phyloP scores from a whole-genome alignment of 1,140 invertebrate genomes.

The Arion vulgaris region DNA sequence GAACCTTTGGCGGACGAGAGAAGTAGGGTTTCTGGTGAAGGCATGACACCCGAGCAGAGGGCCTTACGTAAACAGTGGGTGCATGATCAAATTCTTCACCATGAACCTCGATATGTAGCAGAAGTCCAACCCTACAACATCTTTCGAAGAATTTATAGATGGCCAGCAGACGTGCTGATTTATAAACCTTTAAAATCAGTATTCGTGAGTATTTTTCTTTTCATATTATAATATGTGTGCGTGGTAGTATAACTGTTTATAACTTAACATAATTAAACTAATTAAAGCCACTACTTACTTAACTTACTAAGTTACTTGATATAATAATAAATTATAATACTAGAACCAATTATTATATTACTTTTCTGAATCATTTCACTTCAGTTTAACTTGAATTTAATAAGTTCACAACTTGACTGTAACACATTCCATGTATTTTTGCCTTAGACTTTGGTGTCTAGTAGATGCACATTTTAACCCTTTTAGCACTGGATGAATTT shows the following conservation, averaged over 20 bases:
- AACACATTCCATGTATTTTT: too few species aligned
- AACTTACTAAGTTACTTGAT: too few species aligned
- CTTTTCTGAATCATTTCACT: too few species aligned
- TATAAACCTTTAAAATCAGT: conserved; percentile 2
- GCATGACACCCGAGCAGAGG: conserved; percentile 68
- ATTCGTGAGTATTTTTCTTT: conserved; percentile 32
- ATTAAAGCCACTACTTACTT: too few species aligned
- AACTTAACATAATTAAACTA: neutral
- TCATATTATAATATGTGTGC: neutral
- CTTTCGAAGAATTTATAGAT: conserved; percentile 52
- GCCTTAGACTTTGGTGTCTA: too few species aligned
- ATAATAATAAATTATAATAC: too few species aligned
- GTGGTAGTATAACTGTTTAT: neutral
- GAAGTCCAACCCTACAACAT: conserved; percentile 60
- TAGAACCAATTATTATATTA: too few species aligned
- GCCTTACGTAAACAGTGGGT: conserved; percentile 67
- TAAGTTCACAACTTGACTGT: too few species aligned
- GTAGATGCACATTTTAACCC: too few species aligned
- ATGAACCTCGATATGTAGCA: conserved; percentile 63
- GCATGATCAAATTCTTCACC: conserved; percentile 67
- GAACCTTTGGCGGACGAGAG: conserved; percentile 67
- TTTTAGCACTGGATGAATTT: too few species aligned
- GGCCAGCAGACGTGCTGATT: conserved; percentile 47
- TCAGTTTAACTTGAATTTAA: too few species aligned
- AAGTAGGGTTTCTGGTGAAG: conserved; percentile 54